Percentiles rank a stretch among this genome's conserved stretches.
Evolutionary conservation across 1,140 invertebrate species (phyloP).

Genomic region (Bactericera cockerelli): DNA sequence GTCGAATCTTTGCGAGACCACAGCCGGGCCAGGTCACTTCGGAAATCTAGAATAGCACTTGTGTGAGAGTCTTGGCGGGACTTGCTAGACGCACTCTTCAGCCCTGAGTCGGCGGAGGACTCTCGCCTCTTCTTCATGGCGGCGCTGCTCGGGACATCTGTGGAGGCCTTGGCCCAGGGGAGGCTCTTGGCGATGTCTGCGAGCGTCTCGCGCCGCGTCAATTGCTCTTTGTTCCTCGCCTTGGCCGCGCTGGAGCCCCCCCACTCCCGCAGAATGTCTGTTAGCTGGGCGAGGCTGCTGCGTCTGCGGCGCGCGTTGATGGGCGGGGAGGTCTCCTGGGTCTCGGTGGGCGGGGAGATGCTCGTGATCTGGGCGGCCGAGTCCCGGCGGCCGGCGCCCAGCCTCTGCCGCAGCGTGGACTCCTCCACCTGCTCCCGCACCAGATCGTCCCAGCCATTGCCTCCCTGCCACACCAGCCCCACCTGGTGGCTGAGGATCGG

Average conservation of each 20-base stretch:
- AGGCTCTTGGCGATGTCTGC: constrained; percentile 58
- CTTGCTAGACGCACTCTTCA: constrained; percentile 51
- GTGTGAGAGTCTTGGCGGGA: constrained; percentile 48
- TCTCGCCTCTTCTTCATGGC: constrained; percentile 48
- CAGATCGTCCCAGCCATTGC: constrained; percentile 83
- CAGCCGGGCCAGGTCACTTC: constrained; percentile 54
- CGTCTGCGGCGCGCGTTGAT: constrained; percentile 47
- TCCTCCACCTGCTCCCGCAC: constrained; percentile 70
- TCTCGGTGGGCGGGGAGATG: constrained; percentile 58
- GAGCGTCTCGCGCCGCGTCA: constrained; percentile 64
- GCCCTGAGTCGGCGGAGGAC: constrained; percentile 66
- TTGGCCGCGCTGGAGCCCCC: constrained; percentile 34
- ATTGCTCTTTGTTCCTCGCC: constrained; percentile 37
- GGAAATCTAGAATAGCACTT: constrained; percentile 45
- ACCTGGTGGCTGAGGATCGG: constrained; percentile 87
- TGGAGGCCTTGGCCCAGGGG: constrained; percentile 46
- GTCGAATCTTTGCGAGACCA: constrained; percentile 39
- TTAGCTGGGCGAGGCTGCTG: constrained; percentile 69
- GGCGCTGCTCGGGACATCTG: constrained; percentile 18
- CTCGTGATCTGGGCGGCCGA: constrained; percentile 75
- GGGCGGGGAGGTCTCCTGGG: constrained; percentile 43
- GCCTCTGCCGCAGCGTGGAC: constrained; percentile 56
- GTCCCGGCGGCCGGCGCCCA: constrained; percentile 52
- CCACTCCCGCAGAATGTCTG: constrained; percentile 74
- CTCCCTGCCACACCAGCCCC: constrained; percentile 78